Evolutionary conservation across 2,113 vertebrate genomes (phyloP).

Genomic region (Istiophorus platypterus): DNA sequence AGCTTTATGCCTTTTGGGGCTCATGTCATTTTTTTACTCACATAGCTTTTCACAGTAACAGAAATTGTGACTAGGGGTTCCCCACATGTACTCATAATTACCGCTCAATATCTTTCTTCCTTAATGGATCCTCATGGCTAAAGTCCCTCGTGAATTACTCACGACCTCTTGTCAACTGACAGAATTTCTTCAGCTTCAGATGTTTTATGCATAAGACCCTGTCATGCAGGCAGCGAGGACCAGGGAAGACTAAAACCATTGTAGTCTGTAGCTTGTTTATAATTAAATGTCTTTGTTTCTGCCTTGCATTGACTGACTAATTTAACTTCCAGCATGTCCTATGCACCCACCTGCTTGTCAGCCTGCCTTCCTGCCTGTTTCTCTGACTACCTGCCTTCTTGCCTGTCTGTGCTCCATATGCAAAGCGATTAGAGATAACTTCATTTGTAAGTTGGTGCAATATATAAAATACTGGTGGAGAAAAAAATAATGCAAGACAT

Average conservation of each 20-base stretch:
- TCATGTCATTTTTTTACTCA: too few relatives aligned
- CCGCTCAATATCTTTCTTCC: slow-evolving; percentile 23
- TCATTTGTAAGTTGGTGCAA: too few relatives aligned
- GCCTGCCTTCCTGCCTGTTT: neutral
- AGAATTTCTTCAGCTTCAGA: slow-evolving; percentile 48
- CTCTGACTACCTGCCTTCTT: neutral
- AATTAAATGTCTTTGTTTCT: slow-evolving; percentile 26
- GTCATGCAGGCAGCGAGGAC: slow-evolving; percentile 19
- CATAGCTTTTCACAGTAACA: too few relatives aligned
- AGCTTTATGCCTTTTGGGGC: too few relatives aligned
- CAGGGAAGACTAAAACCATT: slow-evolving; percentile 26
- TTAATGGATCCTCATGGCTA: slow-evolving; percentile 32
- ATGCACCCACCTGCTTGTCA: neutral
- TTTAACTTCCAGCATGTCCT: slow-evolving; percentile 15
- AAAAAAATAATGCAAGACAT: too few relatives aligned
- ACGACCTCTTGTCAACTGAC: neutral
- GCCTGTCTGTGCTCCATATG: neutral
- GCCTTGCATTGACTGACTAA: slow-evolving; percentile 1
- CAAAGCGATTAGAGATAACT: too few relatives aligned
- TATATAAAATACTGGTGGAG: too few relatives aligned
- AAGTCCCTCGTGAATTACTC: slow-evolving; percentile 64
- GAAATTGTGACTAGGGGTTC: too few relatives aligned
- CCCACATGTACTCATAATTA: slow-evolving; percentile 1
- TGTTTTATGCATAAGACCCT: slow-evolving; percentile 68
- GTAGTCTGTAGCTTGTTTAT: slow-evolving; percentile 4